phyloP scores from a whole-genome alignment of 35 echinoderm and acorn worm genomes.

The Ptychodera flava region DNA sequence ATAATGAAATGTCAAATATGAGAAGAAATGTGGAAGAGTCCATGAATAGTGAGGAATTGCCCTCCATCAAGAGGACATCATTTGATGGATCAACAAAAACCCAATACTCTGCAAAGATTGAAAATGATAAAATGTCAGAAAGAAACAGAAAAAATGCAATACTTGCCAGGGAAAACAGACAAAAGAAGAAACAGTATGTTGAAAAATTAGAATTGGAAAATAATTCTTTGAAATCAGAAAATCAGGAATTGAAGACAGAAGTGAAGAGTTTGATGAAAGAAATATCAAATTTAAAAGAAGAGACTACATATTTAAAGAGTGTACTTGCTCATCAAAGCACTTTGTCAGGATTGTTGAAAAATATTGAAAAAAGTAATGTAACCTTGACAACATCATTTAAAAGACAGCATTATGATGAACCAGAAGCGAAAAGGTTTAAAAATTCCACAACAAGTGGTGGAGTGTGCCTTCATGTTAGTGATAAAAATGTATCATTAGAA shows the following conservation, averaged over 20 bases:
- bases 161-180: conserved; percentile 23
- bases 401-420: neutral
- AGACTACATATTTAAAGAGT: conserved; percentile 24
- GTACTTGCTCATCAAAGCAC: conserved; percentile 33
- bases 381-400: conserved; percentile 1
- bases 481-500: conserved; percentile 21
- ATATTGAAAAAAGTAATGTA: conserved; percentile 20
- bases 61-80: too few relatives aligned
- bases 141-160: conserved; percentile 20
- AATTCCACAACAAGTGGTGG: conserved; percentile 17
- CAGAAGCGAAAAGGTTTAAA: conserved; percentile 6
- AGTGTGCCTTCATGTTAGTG: conserved; percentile 39
- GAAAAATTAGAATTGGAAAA: conserved; percentile 7
- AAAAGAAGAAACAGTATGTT: conserved; percentile 24
- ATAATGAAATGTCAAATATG: too few relatives aligned
- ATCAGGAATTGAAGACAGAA: neutral
- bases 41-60: too few relatives aligned
- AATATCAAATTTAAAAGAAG: conserved; percentile 17
- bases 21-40: too few relatives aligned
- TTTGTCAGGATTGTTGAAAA: conserved; percentile 18
- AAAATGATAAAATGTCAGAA: too few relatives aligned
- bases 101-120: too few relatives aligned
- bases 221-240: conserved; percentile 2
- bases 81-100: too few relatives aligned
- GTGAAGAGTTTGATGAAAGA: neutral